Evolutionary conservation across 2,113 vertebrate species (phyloP).

Genomic region (Megaptera novaeangliae): DNA sequence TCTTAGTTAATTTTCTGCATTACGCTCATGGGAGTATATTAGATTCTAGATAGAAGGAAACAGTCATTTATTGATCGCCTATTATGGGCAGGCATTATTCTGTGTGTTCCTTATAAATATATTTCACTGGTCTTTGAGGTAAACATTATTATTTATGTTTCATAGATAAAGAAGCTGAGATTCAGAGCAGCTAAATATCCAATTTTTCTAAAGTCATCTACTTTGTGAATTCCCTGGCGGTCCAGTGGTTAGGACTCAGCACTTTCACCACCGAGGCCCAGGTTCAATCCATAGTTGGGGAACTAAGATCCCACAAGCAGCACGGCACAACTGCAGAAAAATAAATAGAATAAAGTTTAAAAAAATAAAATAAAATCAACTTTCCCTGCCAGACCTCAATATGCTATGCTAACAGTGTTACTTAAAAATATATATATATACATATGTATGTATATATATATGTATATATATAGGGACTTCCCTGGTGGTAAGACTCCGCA

Average conservation of each 20-base stretch:
- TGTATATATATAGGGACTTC: neutral
- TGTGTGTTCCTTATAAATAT: neutral
- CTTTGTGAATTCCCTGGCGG: neutral
- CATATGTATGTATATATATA: no score
- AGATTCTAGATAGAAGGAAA: neutral
- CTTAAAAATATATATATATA: neutral
- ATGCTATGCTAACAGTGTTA: neutral
- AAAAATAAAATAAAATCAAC: no score
- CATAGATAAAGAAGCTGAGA: neutral
- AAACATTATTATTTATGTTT: neutral
- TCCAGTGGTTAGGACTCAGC: neutral
- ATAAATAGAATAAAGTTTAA: no score
- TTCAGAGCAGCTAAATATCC: neutral
- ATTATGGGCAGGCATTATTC: neutral
- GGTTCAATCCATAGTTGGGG: neutral
- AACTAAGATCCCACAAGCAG: neutral
- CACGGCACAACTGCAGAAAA: no score
- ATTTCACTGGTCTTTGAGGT: neutral
- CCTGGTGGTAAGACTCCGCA: no score
- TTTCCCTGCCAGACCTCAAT: neutral
- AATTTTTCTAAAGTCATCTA: neutral
- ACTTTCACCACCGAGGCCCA: neutral
- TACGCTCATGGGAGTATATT: neutral
- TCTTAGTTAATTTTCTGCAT: neutral
- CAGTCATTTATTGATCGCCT: neutral